These are phyloP conservation scores for Lamprotornis superbus DNA, from an alignment of 2,113 vertebrate genomes.

Conservation along the genomic window DNA sequence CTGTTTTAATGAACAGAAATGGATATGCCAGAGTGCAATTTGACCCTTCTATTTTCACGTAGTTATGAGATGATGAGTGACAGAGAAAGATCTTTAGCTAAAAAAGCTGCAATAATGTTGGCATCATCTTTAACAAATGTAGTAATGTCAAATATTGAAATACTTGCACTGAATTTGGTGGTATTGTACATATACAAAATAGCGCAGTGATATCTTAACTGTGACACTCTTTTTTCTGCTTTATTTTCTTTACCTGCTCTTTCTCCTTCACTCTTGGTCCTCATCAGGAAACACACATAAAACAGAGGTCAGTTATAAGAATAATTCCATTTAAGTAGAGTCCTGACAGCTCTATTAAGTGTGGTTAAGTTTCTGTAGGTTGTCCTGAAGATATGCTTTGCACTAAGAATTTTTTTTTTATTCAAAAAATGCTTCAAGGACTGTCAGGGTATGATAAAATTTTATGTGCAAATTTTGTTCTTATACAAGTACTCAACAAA, in stretches of 20 bases:
- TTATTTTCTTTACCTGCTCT: neutral
- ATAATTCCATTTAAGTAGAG: neutral
- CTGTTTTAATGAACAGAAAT: conserved; percentile 19
- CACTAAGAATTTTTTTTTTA: neutral
- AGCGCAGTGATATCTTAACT: neutral
- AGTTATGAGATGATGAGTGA: neutral
- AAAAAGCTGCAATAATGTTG: neutral
- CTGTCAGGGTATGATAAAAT: neutral
- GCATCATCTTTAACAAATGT: neutral
- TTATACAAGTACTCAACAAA: neutral
- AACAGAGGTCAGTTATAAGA: neutral
- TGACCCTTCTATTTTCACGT: neutral
- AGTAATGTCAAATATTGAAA: conserved; percentile 16
- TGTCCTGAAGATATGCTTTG: neutral
- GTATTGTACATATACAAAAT: neutral
- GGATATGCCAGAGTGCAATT: neutral
- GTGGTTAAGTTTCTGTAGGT: neutral
- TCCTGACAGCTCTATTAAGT: neutral
- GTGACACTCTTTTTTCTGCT: neutral
- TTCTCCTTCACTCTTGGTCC: neutral
- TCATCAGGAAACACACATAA: neutral
- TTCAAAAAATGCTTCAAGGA: neutral
- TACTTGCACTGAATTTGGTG: neutral
- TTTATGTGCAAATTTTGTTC: neutral
- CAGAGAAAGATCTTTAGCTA: neutral